Base-by-base conservation (phyloP, 2,113 vertebrate genomes). In the Fulmarus glacialis region DNA sequence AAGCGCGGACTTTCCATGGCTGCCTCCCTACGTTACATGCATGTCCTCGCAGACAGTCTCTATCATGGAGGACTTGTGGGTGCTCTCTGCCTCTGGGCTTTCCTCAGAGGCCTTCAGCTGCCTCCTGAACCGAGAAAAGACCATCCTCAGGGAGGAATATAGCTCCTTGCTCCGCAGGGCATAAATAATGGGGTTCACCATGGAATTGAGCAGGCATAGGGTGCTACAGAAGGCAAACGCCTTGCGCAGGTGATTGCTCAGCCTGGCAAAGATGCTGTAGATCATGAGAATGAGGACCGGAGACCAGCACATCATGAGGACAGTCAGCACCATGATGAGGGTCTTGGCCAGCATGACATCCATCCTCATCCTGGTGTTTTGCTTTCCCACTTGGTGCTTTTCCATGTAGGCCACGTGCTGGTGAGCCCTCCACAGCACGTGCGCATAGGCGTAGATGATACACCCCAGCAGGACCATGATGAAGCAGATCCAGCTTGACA, bases 191-290 rank as follows among this genome's bases (percentile, higher is more conserved):
- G 99, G 99, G 96, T 99, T 99, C 78, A 99, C 97, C 88, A 99
- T 97, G 40, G 99, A 99, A 97, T 99, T 99, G 81, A 99, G 93
- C 42, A 99, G 98, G 89, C 99, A 99, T 58, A 99, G 99, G 53
- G 98, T 99, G 97, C 99, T 98, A 93, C 99, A 99, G 93, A 99
- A 99, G 86, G 99, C 99, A 8, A 99, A 99, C 45, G 95, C 98
- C 80, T 98, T 98, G 98, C 98, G 99, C 77, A 98, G 96, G 42
- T 3, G 40, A 4, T 11, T 23, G 8, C 82, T 98, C 71, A 99
- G 97, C 3, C 23, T 32, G 55, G 85, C 12, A 5, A 97, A 96
- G 91, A 99, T 32, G 55, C 99, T 99, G 55, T 98, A 98, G 52
- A 96, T 64, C 98, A 99, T 99, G 89, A 99, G 98, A 60, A 74